These are phyloP conservation scores for Colletes gigas DNA, from an alignment of 1,140 invertebrate genomes.

Conservation along the genomic window DNA sequence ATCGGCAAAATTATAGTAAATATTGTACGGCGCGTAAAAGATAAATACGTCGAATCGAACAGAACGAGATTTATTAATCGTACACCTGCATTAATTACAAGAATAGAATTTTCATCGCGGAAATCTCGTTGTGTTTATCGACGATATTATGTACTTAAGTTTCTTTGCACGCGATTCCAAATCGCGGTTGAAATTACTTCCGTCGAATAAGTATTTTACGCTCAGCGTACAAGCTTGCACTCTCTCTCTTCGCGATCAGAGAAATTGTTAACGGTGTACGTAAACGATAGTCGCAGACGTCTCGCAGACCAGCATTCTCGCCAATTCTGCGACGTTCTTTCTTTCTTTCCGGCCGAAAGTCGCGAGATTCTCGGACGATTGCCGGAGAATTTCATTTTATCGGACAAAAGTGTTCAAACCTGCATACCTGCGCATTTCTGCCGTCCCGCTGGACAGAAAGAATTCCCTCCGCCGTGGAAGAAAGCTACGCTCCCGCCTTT, in stretches of 20 bases:
- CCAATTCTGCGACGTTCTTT: not conserved
- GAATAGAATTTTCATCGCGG: constrained; percentile 2
- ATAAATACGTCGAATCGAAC: not conserved
- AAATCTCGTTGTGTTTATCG: no score
- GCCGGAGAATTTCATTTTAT: constrained; percentile 61
- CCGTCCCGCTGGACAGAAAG: constrained; percentile 20
- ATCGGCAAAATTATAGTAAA: constrained; percentile 1
- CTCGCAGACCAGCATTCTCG: not conserved
- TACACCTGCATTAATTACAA: no score
- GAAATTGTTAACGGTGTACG: no score
- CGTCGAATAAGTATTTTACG: not conserved
- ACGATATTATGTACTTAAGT: no score
- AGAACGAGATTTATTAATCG: constrained; percentile 17
- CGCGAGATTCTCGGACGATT: constrained; percentile 54
- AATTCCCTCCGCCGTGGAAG: not conserved
- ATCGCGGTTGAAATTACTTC: not conserved
- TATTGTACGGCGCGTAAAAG: constrained; percentile 9
- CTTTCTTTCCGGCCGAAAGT: not conserved
- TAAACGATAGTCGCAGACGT: not conserved
- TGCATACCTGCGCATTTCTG: constrained; percentile 18
- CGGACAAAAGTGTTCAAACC: constrained; percentile 37
- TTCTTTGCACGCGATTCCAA: no score
- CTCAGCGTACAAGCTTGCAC: no score
- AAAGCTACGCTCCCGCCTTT: not conserved
- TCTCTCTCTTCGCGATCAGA: no score